These are phyloP conservation scores for Drepana arcuata DNA, from an alignment of 1,140 invertebrate genomes.

Conservation along the genomic window DNA sequence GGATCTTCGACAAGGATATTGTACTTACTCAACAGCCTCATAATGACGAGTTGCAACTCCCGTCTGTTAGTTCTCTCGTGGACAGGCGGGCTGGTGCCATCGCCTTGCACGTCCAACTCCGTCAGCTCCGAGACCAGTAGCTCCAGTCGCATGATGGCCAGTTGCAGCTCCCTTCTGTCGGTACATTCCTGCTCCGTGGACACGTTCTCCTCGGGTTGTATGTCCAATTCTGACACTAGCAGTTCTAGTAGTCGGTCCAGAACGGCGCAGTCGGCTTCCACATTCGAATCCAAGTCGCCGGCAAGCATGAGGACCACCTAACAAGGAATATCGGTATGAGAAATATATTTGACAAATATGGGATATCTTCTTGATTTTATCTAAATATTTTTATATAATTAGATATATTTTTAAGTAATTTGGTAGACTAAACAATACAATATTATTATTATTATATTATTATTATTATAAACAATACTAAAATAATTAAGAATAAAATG, in stretches of 20 bases:
- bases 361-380: too few relatives aligned
- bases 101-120: constrained; percentile 65
- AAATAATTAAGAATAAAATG: too few relatives aligned
- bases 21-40: constrained; percentile 60
- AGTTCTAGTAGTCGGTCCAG: constrained; percentile 83
- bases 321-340: too few relatives aligned
- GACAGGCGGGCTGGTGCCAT: constrained; percentile 19
- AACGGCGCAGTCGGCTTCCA: constrained; percentile 84
- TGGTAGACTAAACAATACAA: too few relatives aligned
- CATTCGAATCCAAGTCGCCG: constrained; percentile 88
- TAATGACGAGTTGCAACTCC: constrained; percentile 51
- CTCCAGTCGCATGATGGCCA: constrained; percentile 88
- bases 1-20: too few relatives aligned
- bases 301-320: constrained; percentile 92
- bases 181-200: constrained; percentile 33
- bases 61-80: constrained; percentile 43
- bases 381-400: too few relatives aligned
- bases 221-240: constrained; percentile 85
- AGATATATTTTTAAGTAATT: too few relatives aligned
- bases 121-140: constrained; percentile 84
- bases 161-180: constrained; percentile 74
- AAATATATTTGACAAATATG: too few relatives aligned
- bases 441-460: too few relatives aligned
- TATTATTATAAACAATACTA: too few relatives aligned
- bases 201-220: constrained; percentile 66